A percentile compares a stretch with the other conserved stretches of the same genome.
Evolutionary conservation across 2,888 invertebrate species (phyloP).

Genomic region (Nephrotoma appendiculata): DNA sequence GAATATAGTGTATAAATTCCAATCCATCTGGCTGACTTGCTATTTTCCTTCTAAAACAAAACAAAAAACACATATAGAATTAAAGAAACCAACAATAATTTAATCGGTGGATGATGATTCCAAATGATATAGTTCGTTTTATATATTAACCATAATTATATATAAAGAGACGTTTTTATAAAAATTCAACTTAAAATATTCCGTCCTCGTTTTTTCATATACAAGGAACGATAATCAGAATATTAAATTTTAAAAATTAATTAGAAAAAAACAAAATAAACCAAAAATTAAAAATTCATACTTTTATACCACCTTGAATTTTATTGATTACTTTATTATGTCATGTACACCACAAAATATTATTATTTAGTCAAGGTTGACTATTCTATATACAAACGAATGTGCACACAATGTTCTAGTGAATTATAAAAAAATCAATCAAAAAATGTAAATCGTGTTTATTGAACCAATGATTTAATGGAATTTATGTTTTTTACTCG

Average conservation of each 20-base stretch:
- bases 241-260: neutral
- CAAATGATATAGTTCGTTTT: neutral
- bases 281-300: neutral
- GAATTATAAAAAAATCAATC: neutral
- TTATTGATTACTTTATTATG: neutral
- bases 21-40: neutral
- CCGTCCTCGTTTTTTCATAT: neutral
- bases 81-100: neutral
- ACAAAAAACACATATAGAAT: neutral
- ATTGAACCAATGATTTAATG: neutral
- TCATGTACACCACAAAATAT: neutral
- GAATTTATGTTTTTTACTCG: neutral
- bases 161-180: neutral
- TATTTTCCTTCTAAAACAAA: neutral
- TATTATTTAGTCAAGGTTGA: neutral
- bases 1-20: neutral
- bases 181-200: neutral
- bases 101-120: neutral
- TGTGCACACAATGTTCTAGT: neutral
- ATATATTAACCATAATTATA: neutral
- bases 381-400: too few relatives aligned
- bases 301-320: neutral
- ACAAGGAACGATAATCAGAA: too few relatives aligned
- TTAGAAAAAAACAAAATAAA: neutral
- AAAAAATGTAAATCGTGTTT: neutral